A percentile compares a stretch with the other conserved stretches of the same genome.
phyloP scores from a whole-genome alignment of 2,113 vertebrate genomes.

The Brachyhypopomus gauderio region DNA sequence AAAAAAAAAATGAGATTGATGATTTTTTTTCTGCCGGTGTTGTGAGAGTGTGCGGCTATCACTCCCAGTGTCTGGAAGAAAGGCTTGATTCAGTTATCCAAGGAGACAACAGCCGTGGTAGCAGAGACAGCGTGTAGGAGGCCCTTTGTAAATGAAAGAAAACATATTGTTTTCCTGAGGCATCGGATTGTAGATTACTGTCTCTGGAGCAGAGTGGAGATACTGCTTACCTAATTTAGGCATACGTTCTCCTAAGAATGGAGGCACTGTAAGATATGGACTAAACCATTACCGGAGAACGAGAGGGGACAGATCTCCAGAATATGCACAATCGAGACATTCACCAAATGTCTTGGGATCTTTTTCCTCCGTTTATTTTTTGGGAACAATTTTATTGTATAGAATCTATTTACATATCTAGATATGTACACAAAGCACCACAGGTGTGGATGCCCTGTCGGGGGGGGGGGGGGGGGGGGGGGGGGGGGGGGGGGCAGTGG shows the following conservation, averaged over 20 bases:
- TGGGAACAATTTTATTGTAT: slow-evolving; percentile 93
- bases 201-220: slow-evolving; percentile 64
- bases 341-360: slow-evolving; percentile 84
- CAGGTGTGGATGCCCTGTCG: slow-evolving; percentile 87
- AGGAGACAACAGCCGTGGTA: slow-evolving; percentile 63
- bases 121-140: slow-evolving; percentile 56
- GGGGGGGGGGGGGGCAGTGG: slow-evolving; percentile 74
- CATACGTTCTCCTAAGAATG: slow-evolving; percentile 81
- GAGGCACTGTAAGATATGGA: slow-evolving; percentile 71
- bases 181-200: slow-evolving; percentile 72
- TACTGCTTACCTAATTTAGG: slow-evolving; percentile 79
- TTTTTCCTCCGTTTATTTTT: slow-evolving; percentile 83
- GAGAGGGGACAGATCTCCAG: slow-evolving; percentile 75
- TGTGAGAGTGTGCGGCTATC: slow-evolving; percentile 65
- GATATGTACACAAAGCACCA: slow-evolving; percentile 96
- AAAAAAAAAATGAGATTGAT: slow-evolving; percentile 61
- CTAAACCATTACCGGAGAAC: slow-evolving; percentile 65
- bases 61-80: slow-evolving; percentile 69
- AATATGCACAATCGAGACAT: slow-evolving; percentile 97
- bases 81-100: slow-evolving; percentile 65
- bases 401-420: slow-evolving; percentile 96
- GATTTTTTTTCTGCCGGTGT: slow-evolving; percentile 63
- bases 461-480: too few relatives aligned
- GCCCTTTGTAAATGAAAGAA: slow-evolving; percentile 69
- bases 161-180: slow-evolving; percentile 82